Percentiles rank a stretch among this genome's conserved stretches.
These are phyloP conservation scores for Tenthredo notha DNA, from an alignment of 2,888 invertebrate species.

Conservation along the genomic window DNA sequence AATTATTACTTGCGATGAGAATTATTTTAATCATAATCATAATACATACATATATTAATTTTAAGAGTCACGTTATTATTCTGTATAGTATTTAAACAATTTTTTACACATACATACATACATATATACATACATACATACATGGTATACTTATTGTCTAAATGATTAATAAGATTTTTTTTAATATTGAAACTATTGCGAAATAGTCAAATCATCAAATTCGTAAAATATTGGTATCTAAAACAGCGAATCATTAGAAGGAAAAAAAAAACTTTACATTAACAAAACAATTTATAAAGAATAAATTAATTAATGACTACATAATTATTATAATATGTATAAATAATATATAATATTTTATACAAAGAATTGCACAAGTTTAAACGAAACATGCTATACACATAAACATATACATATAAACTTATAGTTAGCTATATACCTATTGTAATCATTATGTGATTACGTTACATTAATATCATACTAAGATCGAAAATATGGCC, in stretches of 20 bases:
- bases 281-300: not conserved
- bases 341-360: not conserved
- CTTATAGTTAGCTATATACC: not conserved
- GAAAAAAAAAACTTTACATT: not conserved
- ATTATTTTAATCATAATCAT: slow-evolving; percentile 9
- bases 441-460: not conserved
- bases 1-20: slow-evolving; percentile 30
- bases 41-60: not conserved
- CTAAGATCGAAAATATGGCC: slow-evolving; percentile 61
- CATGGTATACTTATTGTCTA: not conserved
- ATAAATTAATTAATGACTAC: not conserved
- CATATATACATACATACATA: not conserved
- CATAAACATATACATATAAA: not conserved
- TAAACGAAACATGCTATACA: not conserved
- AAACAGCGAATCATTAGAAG: not conserved
- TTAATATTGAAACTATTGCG: not conserved
- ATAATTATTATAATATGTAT: not conserved
- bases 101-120: not conserved
- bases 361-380: slow-evolving; percentile 10
- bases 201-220: not conserved
- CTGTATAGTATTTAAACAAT: slow-evolving; percentile 7
- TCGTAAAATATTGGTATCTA: not conserved
- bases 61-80: not conserved
- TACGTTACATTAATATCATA: slow-evolving; percentile 1
- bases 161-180: not conserved